A percentile compares a stretch with the other conserved stretches of the same genome.
phyloP scores from a whole-genome alignment of 2,888 invertebrate species.

The Nomada lathburiana region DNA sequence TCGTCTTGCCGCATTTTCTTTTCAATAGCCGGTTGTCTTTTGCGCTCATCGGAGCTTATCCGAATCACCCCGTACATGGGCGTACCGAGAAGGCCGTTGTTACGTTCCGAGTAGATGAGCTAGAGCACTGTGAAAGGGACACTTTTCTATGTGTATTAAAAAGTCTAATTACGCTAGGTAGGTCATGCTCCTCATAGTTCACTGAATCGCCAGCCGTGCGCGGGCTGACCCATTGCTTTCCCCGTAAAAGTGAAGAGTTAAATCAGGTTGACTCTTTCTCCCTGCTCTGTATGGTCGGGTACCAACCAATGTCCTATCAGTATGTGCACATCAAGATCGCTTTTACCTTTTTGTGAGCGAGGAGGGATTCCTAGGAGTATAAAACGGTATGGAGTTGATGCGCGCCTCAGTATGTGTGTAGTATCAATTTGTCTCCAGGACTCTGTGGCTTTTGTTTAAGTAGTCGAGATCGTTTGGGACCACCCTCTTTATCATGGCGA shows the following conservation, averaged over 20 bases:
- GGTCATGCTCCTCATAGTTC: constrained; percentile 62
- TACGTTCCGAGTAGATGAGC: not conserved
- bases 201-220: constrained; percentile 52
- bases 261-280: constrained; percentile 81
- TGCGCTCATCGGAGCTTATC: no score
- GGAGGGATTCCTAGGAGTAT: constrained; percentile 80
- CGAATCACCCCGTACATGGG: not conserved
- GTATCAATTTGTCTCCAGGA: constrained; percentile 63
- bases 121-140: constrained; percentile 32
- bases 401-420: constrained; percentile 75
- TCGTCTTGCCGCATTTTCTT: no score
- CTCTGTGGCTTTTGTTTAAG: not conserved
- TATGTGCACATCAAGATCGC: constrained; percentile 73
- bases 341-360: constrained; percentile 77
- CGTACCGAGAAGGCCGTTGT: not conserved
- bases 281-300: constrained; percentile 77
- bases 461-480: not conserved
- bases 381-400: constrained; percentile 78
- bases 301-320: constrained; percentile 79
- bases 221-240: constrained; percentile 74
- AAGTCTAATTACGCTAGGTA: constrained; percentile 65
- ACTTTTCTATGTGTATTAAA: constrained; percentile 54
- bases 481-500: constrained; percentile 42
- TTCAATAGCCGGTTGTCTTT: no score
- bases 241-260: constrained; percentile 78